These are phyloP conservation scores for Lepidocyrtoides sp. DNA, from an alignment of 2,888 invertebrate genomes.

Conservation along the genomic window DNA sequence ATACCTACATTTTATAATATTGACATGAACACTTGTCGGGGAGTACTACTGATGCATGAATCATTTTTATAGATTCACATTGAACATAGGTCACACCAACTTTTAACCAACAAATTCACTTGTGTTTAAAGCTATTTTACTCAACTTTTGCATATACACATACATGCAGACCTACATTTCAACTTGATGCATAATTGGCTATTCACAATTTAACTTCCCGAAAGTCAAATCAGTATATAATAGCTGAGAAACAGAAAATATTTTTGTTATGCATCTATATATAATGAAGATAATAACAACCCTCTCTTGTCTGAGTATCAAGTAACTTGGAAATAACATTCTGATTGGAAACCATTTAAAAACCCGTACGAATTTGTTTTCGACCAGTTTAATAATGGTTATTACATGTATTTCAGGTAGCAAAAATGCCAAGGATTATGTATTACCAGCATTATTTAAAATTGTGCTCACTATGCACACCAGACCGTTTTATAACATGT, in stretches of 20 bases:
- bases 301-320: neutral
- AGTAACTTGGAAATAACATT: slow-evolving; percentile 27
- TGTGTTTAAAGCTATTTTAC: too few species aligned
- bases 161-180: slow-evolving; percentile 26
- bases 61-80: neutral
- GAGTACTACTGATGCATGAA: neutral
- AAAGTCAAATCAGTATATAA: slow-evolving; percentile 15
- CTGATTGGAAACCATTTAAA: slow-evolving; percentile 49
- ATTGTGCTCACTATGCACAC: too few species aligned
- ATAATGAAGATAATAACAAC: slow-evolving; percentile 31
- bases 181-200: slow-evolving; percentile 54
- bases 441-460: slow-evolving; percentile 8
- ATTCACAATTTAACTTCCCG: slow-evolving; percentile 6
- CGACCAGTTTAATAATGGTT: slow-evolving; percentile 20
- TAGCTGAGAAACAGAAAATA: slow-evolving; percentile 11
- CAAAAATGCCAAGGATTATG: slow-evolving; percentile 63
- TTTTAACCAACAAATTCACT: neutral
- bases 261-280: neutral
- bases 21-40: neutral
- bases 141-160: too few species aligned
- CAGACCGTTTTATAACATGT: neutral
- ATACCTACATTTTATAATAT: neutral
- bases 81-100: neutral
- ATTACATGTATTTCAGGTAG: neutral
- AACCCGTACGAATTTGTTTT: slow-evolving; percentile 38